Base-by-base conservation (phyloP, 2,113 vertebrate genomes). In the Tautogolabrus adspersus region DNA sequence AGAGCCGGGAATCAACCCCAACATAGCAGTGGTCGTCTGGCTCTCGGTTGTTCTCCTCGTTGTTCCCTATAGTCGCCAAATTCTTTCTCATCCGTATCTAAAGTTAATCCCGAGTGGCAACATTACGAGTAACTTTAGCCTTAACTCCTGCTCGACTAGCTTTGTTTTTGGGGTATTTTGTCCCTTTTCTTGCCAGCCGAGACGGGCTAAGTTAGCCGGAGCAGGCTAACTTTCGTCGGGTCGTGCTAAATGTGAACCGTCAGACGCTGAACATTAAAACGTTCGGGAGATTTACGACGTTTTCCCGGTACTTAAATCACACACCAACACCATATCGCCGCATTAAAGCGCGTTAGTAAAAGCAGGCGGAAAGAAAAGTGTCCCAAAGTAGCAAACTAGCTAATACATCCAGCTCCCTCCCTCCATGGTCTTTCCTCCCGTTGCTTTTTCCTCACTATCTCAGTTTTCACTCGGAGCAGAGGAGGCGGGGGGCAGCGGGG, bases 21-120 rank as follows among this genome's bases (percentile, higher is more conserved):
- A 83, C 94, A 94, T 95, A 49, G 77, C 93, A 42, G 66, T 56
- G 83, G 56, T 81, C 77, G 75, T 80, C 75, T 55, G 80, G 86
- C 86, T 89, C 86, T 55, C 77, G 66, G 82, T 89, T 62, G 77
- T 49, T 75, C 72, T 84, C 82, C 72, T 84, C 82, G 61, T 74
- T 63, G 52, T 81, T 75, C 66, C 65, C 71, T 75, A 4, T 26
- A 2, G 59, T 80, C 49, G 30, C 61, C 73, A 21, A 81, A 65
- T 9, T 80, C 58, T 63, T 77, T 88, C 86, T 94, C 92, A 94
- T 91, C 94, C 92, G 89, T 93, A 91, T 77, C 83, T 92, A 46
- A 93, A 93, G 83, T 91, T 91, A 86, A 89, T 84, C 88, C 86
- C 92, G 54, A 82, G 92, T 77, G 88, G 93, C 88, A 84, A 87